Evolutionary conservation across 2,888 invertebrate genomes (phyloP), one percentile per base, ranked within the genome.

Genomic region (Cephus pulcher): DNA sequence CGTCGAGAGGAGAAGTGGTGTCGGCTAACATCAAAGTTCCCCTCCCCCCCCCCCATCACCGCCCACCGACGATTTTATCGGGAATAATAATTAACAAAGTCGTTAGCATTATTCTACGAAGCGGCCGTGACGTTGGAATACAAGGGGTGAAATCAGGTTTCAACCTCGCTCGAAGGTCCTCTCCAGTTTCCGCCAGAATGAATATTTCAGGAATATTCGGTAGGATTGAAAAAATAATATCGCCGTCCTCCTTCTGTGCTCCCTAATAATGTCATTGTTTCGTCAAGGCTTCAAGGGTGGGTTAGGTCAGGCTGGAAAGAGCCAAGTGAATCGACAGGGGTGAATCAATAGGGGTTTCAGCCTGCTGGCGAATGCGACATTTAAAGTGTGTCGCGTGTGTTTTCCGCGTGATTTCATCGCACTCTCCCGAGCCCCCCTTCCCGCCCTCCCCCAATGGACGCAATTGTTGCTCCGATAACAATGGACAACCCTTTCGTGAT

Each of bases 41-140:
- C 68, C 35, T 4, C 15, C 56, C 40, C 2, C 2, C 56, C 40
- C 15, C 40, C 23, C 6, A 1, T 1, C 12, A 0, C 56, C 33
- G 34, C 73, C 35, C 30, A 70, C 56, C n/a, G n/a, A 35, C 73
- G 34, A 77, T 77, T 34, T 74, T 40, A 73, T 34, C 73, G 40
- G 74, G 68, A 69, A 78, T 75, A 78, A 81, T 81, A 81, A 84
- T 82, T 80, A 80, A 81, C 78, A 77, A 32, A 71, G 78, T 81
- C 79, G 80, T 84, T 82, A 82, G 74, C 70, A 69, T 79, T 77
- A 77, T 78, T 74, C 71, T 30, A 32, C 32, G 71, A 23, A 56
- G 23, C 56, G 23, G 23, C 23, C 23, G 56, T 23, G 56, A 56
- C 56, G 56, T 23, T 23, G 56, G 56, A 56, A 23, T 56, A 56